A percentile compares a stretch with the other conserved stretches of the same genome.
Evolutionary conservation across 2,888 invertebrate genomes (phyloP).

Genomic region (Cryptosula pallasiana): DNA sequence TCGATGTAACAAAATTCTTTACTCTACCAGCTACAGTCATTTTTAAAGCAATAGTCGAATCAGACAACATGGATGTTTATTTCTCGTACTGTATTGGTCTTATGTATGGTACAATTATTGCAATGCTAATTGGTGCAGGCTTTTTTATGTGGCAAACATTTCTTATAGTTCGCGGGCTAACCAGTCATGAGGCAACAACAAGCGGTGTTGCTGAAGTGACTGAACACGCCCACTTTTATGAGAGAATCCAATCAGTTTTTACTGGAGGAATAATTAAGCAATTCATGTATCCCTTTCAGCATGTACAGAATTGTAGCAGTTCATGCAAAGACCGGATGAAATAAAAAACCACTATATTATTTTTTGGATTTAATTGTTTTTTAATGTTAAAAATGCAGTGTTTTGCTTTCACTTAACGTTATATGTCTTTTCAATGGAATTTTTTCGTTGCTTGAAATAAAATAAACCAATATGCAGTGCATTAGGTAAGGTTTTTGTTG

Average conservation of each 20-base stretch:
- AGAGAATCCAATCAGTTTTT: background rate
- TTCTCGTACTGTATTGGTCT: background rate
- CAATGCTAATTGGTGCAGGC: background rate
- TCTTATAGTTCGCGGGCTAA: background rate
- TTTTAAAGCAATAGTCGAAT: background rate
- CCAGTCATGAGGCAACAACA: background rate
- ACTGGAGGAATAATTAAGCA: background rate
- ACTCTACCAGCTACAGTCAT: background rate
- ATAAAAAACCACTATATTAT: too few species aligned
- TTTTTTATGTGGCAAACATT: background rate
- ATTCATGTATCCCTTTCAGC: background rate
- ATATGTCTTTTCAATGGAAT: too few species aligned
- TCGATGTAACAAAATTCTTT: background rate
- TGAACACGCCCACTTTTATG: background rate
- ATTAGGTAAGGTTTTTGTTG: too few species aligned
- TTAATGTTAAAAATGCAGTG: too few species aligned
- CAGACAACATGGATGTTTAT: background rate
- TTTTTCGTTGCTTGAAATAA: too few species aligned
- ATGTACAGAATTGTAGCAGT: too few species aligned
- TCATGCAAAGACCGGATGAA: too few species aligned
- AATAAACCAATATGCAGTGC: too few species aligned
- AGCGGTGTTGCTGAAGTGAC: background rate
- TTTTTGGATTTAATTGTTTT: too few species aligned
- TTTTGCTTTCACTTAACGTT: too few species aligned
- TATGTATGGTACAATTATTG: background rate